Conservation (phyloP, 1,140 invertebrate species). For the Aporrectodea caliginosa region DNA sequence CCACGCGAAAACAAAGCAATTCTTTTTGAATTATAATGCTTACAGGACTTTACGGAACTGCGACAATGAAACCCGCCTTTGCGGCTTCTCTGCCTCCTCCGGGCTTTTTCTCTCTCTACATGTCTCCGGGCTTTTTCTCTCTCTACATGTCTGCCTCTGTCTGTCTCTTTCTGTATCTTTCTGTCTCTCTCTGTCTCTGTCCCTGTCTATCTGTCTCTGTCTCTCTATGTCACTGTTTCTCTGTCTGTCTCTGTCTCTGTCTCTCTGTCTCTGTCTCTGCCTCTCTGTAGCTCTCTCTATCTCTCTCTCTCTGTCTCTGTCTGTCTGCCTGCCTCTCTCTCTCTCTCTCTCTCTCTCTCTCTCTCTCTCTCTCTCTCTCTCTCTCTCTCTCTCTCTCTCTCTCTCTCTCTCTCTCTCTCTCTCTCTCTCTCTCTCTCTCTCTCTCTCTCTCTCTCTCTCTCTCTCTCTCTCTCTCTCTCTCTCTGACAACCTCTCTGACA, state of each 20-base stretch:
- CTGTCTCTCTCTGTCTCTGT: background rate
- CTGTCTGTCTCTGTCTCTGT: background rate
- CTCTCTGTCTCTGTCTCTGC: background rate
- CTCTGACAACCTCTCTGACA: too few relatives aligned
- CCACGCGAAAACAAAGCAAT: too few relatives aligned
- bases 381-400: background rate
- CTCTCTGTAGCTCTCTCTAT: background rate
- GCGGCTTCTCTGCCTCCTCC: too few relatives aligned
- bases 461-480: too few relatives aligned
- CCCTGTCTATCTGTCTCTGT: background rate
- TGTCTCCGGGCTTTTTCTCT: too few relatives aligned
- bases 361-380: background rate
- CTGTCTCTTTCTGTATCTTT: too few relatives aligned
- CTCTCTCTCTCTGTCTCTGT: background rate
- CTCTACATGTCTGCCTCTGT: too few relatives aligned
- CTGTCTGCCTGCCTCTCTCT: background rate
- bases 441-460: too few relatives aligned
- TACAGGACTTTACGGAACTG: too few relatives aligned
- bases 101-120: too few relatives aligned
- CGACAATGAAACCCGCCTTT: too few relatives aligned
- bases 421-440: background rate
- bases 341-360: background rate
- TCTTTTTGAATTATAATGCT: too few relatives aligned
- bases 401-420: background rate
- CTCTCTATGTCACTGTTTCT: background rate